Evolutionary conservation across 1,140 invertebrate species (phyloP).

Genomic region (Drosophila littoralis): DNA sequence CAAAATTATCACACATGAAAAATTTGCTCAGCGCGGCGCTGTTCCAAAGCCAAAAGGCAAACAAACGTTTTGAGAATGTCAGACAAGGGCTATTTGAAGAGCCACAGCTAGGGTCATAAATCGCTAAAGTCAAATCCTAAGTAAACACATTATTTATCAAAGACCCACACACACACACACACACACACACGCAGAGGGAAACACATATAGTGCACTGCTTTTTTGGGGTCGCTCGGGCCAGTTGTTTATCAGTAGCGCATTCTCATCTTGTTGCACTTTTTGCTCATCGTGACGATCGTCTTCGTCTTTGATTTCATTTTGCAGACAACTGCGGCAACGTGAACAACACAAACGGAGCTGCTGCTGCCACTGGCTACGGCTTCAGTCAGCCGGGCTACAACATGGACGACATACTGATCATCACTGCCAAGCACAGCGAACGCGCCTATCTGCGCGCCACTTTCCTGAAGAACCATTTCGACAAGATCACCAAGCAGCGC

Average conservation of each 20-base stretch:
- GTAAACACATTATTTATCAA: constrained; percentile 82
- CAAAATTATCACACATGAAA: constrained; percentile 43
- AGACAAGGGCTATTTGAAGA: constrained; percentile 58
- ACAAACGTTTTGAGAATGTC: constrained; percentile 30
- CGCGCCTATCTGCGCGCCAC: constrained; percentile 91
- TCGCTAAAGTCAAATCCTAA: constrained; percentile 79
- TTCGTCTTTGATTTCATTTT: constrained; percentile 76
- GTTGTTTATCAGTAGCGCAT: constrained; percentile 66
- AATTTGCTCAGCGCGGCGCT: constrained; percentile 29
- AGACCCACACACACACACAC: constrained; percentile 40
- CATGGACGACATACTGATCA: constrained; percentile 92
- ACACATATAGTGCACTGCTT: constrained; percentile 10
- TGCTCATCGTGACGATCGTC: constrained; percentile 37
- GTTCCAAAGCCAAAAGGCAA: constrained; percentile 27
- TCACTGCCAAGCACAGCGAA: constrained; percentile 90
- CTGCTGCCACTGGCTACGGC: constrained; percentile 50
- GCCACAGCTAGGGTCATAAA: constrained; percentile 57
- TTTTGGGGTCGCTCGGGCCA: constrained; percentile 62
- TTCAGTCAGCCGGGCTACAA: constrained; percentile 84
- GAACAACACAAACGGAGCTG: constrained; percentile 71
- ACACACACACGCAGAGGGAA: constrained; percentile 2
- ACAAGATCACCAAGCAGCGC: constrained; percentile 91
- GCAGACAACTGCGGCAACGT: constrained; percentile 83
- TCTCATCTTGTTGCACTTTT: constrained; percentile 40
- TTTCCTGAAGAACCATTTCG: constrained; percentile 91